These are phyloP conservation scores for Lycopodina hypogea DNA, from an alignment of 37 sponge, comb jelly and placozoan genomes.

Conservation along the genomic window DNA sequence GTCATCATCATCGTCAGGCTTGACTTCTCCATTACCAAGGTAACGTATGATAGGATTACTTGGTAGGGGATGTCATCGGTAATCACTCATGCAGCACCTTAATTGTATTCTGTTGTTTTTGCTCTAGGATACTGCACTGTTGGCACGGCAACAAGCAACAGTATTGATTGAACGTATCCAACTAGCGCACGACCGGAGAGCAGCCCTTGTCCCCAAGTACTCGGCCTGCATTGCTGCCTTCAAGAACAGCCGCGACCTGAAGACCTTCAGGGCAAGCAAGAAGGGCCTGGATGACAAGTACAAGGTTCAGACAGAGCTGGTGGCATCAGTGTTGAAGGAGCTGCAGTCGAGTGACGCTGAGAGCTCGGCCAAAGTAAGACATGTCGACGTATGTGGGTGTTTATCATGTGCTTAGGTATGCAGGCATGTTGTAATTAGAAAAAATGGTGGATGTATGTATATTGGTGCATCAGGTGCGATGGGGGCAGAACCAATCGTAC, in stretches of 20 bases:
- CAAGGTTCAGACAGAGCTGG: constrained; percentile 18
- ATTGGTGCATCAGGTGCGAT: too few species aligned
- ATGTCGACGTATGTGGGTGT: not conserved
- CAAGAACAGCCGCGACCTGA: constrained; percentile 54
- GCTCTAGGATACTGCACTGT: constrained; percentile 33
- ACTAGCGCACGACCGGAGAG: constrained; percentile 20
- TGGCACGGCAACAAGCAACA: constrained; percentile 57
- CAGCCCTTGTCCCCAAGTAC: constrained; percentile 21
- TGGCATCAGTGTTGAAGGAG: constrained; percentile 19
- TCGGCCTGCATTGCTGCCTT: constrained; percentile 29
- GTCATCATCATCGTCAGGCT: constrained; percentile 85
- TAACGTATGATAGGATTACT: not conserved
- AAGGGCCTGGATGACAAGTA: constrained; percentile 40
- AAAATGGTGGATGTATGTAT: too few species aligned
- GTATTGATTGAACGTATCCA: constrained; percentile 48
- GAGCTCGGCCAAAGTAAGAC: constrained; percentile 29
- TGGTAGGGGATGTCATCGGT: not conserved
- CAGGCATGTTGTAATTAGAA: too few species aligned
- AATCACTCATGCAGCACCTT: not conserved
- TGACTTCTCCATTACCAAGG: constrained; percentile 91
- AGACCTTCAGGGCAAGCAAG: constrained; percentile 45
- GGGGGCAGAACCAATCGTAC: too few species aligned
- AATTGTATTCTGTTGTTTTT: too few species aligned
- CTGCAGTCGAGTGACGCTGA: constrained; percentile 43
- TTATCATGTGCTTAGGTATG: not conserved